These are phyloP conservation scores for Phortica okadai DNA, from an alignment of 2,888 invertebrate genomes.

Conservation along the genomic window DNA sequence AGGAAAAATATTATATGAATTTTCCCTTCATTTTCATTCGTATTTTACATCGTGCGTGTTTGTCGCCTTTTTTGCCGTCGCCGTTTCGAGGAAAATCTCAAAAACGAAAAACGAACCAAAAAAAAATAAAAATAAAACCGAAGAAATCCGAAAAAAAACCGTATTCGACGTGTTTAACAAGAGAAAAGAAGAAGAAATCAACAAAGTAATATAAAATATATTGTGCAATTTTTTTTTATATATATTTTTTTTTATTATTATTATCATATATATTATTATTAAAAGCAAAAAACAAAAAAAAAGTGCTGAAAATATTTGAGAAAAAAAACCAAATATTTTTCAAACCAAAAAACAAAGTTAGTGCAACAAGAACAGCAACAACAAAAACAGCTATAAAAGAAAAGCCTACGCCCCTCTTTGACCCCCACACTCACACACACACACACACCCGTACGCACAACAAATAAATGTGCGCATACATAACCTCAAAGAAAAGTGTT, in stretches of 20 bases:
- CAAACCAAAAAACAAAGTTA: no score
- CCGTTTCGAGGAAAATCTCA: constrained; percentile 4
- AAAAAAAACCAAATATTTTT: no score
- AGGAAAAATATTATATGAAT: constrained; percentile 17
- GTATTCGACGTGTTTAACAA: not conserved
- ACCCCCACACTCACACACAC: no score
- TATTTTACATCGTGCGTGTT: constrained; percentile 30
- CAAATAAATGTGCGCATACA: no score
- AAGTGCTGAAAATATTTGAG: no score
- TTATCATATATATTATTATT: no score
- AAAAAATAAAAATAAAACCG: not conserved
- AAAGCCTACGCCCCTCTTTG: no score
- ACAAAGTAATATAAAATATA: not conserved
- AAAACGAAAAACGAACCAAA: not conserved
- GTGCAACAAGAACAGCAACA: not conserved
- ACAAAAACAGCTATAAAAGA: not conserved
- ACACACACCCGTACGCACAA: no score
- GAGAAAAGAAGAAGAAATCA: not conserved
- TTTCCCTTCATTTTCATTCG: constrained; percentile 31
- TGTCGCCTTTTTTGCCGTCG: constrained; percentile 23
- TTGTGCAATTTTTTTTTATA: no score
- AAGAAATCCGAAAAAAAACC: not conserved
- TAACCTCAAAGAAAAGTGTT: not conserved
- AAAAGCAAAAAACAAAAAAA: no score
- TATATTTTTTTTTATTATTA: no score